These are phyloP conservation scores for Ligdia adustata DNA, from an alignment of 2,888 invertebrate species.

Conservation along the genomic window DNA sequence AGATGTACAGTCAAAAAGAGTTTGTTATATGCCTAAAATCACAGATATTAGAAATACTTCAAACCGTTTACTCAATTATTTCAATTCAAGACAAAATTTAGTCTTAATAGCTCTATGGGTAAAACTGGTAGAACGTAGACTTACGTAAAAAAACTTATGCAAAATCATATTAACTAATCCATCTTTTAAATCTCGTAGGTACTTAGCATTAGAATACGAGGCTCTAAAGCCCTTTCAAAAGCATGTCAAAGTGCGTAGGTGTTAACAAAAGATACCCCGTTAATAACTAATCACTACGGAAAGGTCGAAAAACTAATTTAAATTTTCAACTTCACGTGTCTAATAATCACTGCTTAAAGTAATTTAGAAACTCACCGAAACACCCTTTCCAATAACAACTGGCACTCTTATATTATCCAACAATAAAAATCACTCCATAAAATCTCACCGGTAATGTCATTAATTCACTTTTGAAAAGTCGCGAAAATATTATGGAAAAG, in stretches of 20 bases:
- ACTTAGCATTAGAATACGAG: neutral
- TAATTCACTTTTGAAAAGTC: slow-evolving; percentile 52
- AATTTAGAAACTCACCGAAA: slow-evolving; percentile 29
- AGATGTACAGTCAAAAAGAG: too few species aligned
- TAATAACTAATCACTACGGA: slow-evolving; percentile 7
- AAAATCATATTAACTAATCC: too few species aligned
- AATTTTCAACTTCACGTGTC: slow-evolving; percentile 18
- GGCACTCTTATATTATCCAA: slow-evolving; percentile 40
- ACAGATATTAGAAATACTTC: too few species aligned
- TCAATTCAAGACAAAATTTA: too few species aligned
- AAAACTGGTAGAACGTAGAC: too few species aligned
- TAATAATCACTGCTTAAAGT: slow-evolving; percentile 18
- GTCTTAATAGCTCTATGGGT: too few species aligned
- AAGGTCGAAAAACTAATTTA: slow-evolving; percentile 18
- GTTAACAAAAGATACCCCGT: slow-evolving; percentile 1
- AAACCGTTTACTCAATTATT: too few species aligned
- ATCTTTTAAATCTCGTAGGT: neutral
- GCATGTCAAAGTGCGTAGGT: slow-evolving; percentile 1
- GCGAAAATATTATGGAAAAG: slow-evolving; percentile 43
- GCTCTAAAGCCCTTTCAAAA: neutral
- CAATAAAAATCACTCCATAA: slow-evolving; percentile 36
- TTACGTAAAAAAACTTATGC: too few species aligned
- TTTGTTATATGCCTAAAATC: too few species aligned
- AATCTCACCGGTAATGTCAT: slow-evolving; percentile 36
- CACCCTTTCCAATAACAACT: slow-evolving; percentile 15